Evolutionary conservation across 92 coral and sea anemone species (phyloP).

Genomic region (Nematostella vectensis): DNA sequence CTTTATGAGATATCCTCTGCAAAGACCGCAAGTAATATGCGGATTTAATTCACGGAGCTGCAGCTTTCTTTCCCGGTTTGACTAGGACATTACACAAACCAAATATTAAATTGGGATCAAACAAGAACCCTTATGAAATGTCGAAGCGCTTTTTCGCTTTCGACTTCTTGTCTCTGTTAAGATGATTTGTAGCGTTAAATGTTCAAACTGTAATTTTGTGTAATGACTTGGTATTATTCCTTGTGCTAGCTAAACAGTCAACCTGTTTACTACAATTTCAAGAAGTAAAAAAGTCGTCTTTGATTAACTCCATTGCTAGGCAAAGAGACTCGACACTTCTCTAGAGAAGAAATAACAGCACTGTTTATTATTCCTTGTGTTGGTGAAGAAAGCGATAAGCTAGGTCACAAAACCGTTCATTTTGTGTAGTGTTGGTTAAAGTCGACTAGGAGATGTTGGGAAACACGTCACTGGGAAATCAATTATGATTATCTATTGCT

Average conservation of each 20-base stretch:
- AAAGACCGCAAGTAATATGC: slow-evolving; percentile 78
- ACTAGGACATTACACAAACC: slow-evolving; percentile 30
- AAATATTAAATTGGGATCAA: background rate
- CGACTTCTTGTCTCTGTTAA: background rate
- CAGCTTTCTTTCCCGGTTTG: slow-evolving; percentile 83
- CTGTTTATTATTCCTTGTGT: too few species aligned
- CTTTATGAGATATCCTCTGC: slow-evolving; percentile 91
- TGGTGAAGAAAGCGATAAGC: too few species aligned
- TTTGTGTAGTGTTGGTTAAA: too few species aligned
- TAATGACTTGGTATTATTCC: background rate
- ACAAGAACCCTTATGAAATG: background rate
- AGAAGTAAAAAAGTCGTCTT: background rate
- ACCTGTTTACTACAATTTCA: background rate
- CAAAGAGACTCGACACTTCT: background rate
- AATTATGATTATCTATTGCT: too few species aligned
- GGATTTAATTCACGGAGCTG: slow-evolving; percentile 84
- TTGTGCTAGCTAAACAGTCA: background rate
- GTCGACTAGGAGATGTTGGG: too few species aligned
- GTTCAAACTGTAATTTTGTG: background rate
- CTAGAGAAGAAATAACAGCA: too few species aligned
- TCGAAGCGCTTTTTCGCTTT: background rate
- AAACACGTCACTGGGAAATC: too few species aligned
- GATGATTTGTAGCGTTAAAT: too few species aligned
- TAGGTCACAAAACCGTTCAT: too few species aligned
- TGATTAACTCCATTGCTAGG: too few species aligned